A percentile compares a stretch with the other conserved stretches of the same genome.
These are phyloP conservation scores for Acrocephalus arundinaceus DNA, from an alignment of 2,113 vertebrate species.

Conservation along the genomic window DNA sequence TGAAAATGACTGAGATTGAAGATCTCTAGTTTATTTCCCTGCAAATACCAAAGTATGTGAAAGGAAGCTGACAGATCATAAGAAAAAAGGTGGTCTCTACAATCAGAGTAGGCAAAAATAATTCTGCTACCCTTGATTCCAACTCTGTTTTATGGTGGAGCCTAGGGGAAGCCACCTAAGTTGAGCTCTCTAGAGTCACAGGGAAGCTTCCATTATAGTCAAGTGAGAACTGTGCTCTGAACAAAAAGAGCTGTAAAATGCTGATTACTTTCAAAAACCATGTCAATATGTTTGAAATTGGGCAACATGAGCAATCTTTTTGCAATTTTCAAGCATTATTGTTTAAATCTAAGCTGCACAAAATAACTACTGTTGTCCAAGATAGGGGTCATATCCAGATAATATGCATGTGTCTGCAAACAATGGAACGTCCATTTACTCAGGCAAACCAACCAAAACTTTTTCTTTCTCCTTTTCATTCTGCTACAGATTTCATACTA, in stretches of 20 bases:
- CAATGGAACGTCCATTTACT: background rate
- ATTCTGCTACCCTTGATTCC: background rate
- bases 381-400: background rate
- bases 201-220: background rate
- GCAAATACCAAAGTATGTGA: background rate
- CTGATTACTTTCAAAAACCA: background rate
- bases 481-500: background rate
- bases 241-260: background rate
- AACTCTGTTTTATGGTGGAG: background rate
- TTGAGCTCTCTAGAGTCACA: background rate
- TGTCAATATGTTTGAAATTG: background rate
- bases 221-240: background rate
- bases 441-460: background rate
- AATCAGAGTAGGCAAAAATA: background rate
- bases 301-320: background rate
- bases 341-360: background rate
- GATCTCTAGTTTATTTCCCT: background rate
- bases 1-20: background rate
- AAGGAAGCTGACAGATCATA: accelerated
- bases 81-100: background rate
- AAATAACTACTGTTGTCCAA: background rate
- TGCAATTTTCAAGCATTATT: background rate
- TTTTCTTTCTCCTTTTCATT: background rate
- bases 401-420: background rate
- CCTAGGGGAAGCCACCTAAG: background rate